These are phyloP conservation scores for Notodonta ziczac DNA, from an alignment of 2,888 invertebrate species.

Conservation along the genomic window DNA sequence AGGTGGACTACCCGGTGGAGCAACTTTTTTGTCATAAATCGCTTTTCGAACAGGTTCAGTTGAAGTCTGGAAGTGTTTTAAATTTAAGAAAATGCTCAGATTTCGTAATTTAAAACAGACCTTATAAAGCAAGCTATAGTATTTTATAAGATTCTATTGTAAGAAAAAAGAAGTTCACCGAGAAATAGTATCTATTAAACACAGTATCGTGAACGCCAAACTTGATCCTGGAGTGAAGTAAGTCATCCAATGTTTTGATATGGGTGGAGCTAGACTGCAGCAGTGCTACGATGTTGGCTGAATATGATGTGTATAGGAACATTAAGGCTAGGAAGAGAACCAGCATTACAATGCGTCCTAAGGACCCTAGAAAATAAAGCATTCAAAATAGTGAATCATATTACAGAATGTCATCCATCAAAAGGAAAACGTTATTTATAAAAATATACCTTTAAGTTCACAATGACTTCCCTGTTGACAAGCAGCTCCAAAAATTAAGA, in stretches of 20 bases:
- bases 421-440: too few species aligned
- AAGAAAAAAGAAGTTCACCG: conserved; percentile 66
- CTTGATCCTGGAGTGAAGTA: conserved; percentile 86
- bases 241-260: conserved; percentile 86
- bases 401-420: neutral
- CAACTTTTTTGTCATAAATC: conserved; percentile 87
- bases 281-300: conserved; percentile 90
- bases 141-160: too few species aligned
- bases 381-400: neutral
- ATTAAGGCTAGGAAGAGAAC: conserved; percentile 86
- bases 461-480: conserved; percentile 86
- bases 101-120: neutral
- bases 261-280: conserved; percentile 89
- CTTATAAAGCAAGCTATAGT: too few species aligned
- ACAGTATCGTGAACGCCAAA: conserved; percentile 88
- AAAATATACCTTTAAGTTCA: conserved; percentile 68
- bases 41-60: conserved; percentile 86
- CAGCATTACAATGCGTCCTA: conserved; percentile 86
- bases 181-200: conserved; percentile 88
- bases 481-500: conserved; percentile 85
- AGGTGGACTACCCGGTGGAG: conserved; percentile 83
- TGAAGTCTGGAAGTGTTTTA: conserved; percentile 78
- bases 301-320: conserved; percentile 90
- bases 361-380: conserved; percentile 56
- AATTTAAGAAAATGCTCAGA: neutral